Base-by-base conservation (phyloP, 2,113 vertebrate genomes). In the Corythornis cristatus region DNA sequence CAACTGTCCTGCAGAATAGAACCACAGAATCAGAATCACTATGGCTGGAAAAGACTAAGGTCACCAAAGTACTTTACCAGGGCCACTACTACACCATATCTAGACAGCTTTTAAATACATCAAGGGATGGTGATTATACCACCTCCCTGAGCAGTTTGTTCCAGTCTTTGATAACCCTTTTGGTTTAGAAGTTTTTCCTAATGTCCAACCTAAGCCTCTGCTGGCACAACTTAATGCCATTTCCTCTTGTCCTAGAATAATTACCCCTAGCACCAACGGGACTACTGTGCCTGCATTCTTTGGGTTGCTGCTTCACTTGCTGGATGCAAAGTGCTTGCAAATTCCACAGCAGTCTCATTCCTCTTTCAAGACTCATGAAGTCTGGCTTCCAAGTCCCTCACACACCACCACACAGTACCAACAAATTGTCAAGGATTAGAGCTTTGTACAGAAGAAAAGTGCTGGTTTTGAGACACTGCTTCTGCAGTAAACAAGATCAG, bases 401-500 rank as follows among this genome's bases (percentile, higher is more conserved):
- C 19, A 62, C 53, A 53, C 29, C 50, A 28, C 15, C 46, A 46
- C 0, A 2, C 61, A 86, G 37, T 6, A 11, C 40, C 75, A 92
- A 65, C 43, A 45, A 88, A 56, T 50, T 40, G 45, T 93, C 91
- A 67, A 62, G 22, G 87, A 96, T 85, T 33, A 57, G 46, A 77
- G 70, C 82, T 66, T 88, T 84, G 67, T 57, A 74, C 60, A 83
- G 86, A 94, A 86, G 88, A 43, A 92, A 90, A 90, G 70, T 67
- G 33, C 78, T 83, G 92, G 71, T 86, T 97, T 90, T 83, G 89
- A 86, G 87, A 96, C 82, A 83, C 78, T 93, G 77, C 76, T 91
- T 77, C 58, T 23, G 84, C 74, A 83, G 95, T 95, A 97, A 97
- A 97, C 81, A 96, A 97, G 88, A 97, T 90, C 89, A 95, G 83